Base-by-base conservation (phyloP, 2,888 invertebrate genomes). In the Idaea aversata region DNA sequence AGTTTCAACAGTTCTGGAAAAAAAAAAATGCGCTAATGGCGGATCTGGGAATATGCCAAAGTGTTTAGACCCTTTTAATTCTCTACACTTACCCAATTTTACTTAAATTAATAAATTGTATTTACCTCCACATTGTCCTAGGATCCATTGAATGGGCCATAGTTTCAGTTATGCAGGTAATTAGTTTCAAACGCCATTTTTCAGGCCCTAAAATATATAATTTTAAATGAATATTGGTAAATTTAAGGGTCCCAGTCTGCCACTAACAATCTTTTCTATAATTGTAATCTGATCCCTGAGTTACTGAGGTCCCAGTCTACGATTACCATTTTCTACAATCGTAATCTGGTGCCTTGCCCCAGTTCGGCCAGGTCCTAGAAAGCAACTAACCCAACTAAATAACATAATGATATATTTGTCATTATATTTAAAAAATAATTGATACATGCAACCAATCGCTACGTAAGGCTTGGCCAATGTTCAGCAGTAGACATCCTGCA, bases 181-280 rank as follows among this genome's bases (percentile, higher is more conserved):
- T 88, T 65, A 93, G 79, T 73, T 88, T 91, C 15, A 88, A 74
- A 67, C 93, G 81, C 93, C 93, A 93, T 68, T 90, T 87, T 74
- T 91, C 86, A 76, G 77, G 85, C 93, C 93, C 93, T 93, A 74
- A 34, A 82, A 74, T 38, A 67, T 62, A 59, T 67, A 47, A 13
- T 7, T 7, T 6, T 47, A 47, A 47, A 25, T n/a, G 36, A 36
- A 5, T 38, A 38, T 38, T 10, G 10, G n/a, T n/a, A n/a, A n/a
- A n/a, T n/a, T n/a, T n/a, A n/a, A n/a, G n/a, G n/a, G n/a, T n/a
- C n/a, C n/a, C n/a, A n/a, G n/a, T n/a, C n/a, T n/a, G n/a, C n/a
- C n/a, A n/a, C n/a, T n/a, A n/a, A n/a, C n/a, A n/a, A n/a, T n/a
- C n/a, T n/a, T n/a, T n/a, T n/a, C n/a, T n/a, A n/a, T n/a, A n/a